Evolutionary conservation across 2,888 invertebrate genomes (phyloP), one percentile per base, ranked within the genome.

Genomic region (Tetragnatha montana): DNA sequence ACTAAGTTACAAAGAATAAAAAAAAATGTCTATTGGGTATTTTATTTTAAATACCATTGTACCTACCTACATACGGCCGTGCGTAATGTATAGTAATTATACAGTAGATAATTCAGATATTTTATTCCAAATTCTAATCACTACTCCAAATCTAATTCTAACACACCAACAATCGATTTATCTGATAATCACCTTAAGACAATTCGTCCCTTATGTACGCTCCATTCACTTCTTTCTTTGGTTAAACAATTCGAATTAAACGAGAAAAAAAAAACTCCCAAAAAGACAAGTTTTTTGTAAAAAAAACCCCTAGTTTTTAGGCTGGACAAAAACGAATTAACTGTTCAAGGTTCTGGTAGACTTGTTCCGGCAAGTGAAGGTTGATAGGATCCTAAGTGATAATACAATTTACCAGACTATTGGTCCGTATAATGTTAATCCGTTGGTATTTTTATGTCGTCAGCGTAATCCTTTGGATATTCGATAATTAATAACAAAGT

Each of bases 211-310:
- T 35, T 35, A 35, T n/a, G 35, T 35, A 35, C 35, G 35, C 35
- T 35, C 35, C 35, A 35, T 35, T 35, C 35, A 35, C 17, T 8
- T 81, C 10, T 73, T 71, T 81, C 17, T 69, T n/a, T n/a, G n/a
- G 7, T 12, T 50, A 17, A 73, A 51, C 51, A 51, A n/a, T 81
- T 49, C 4, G 7, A 60, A 4, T 10, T 60, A 60, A n/a, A 49
- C n/a, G n/a, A 50, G 76, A 76, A 76, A 49, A 76, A 76, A 76
- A 8, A 76, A 49, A 76, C 10, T 49, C 8, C 50, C 12, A 3
- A n/a, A 35, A 76, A 50, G n/a, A 50, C 76, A 76, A 21, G 49
- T 8, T 50, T 19, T n/a, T n/a, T n/a, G 76, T 49, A 6, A 76
- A 47, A 49, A 8, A 17, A 60, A 60, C 6, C 17, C 10, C 35